Evolutionary conservation across 2,113 vertebrate species (phyloP).

Genomic region (Gracilinanus agilis): DNA sequence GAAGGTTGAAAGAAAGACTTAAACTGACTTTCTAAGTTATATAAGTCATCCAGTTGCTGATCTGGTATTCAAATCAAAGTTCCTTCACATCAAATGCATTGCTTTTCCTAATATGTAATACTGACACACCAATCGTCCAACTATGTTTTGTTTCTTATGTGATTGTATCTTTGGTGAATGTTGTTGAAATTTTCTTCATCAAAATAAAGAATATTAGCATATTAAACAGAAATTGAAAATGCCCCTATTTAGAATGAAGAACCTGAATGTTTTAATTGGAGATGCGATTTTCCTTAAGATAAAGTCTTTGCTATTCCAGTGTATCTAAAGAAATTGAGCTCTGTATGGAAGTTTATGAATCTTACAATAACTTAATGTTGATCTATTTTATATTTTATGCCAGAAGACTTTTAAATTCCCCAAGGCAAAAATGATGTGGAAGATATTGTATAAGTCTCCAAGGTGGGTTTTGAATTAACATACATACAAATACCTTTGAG

Average conservation of each 20-base stretch:
- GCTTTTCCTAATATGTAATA: too few relatives aligned
- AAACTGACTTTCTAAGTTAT: background rate
- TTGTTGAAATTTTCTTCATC: background rate
- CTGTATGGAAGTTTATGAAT: background rate
- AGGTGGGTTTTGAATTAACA: background rate
- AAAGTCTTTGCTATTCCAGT: background rate
- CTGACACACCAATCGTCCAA: too few relatives aligned
- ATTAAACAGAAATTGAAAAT: background rate
- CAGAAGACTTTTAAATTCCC: background rate
- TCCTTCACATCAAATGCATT: background rate
- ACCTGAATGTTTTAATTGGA: too few relatives aligned
- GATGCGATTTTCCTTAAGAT: too few relatives aligned
- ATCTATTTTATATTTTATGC: background rate
- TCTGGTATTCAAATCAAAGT: background rate
- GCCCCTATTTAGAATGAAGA: too few relatives aligned
- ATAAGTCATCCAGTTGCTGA: background rate
- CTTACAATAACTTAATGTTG: background rate
- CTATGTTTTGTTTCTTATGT: too few relatives aligned
- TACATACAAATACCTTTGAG: background rate
- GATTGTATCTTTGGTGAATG: background rate
- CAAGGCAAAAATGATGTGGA: background rate
- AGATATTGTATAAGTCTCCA: background rate
- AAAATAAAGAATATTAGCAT: background rate
- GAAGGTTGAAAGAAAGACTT: background rate
- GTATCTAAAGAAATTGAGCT: background rate